Percentiles rank a stretch among this genome's conserved stretches.
phyloP scores from a whole-genome alignment of 2,888 invertebrate species.

The Cactoblastis cactorum region DNA sequence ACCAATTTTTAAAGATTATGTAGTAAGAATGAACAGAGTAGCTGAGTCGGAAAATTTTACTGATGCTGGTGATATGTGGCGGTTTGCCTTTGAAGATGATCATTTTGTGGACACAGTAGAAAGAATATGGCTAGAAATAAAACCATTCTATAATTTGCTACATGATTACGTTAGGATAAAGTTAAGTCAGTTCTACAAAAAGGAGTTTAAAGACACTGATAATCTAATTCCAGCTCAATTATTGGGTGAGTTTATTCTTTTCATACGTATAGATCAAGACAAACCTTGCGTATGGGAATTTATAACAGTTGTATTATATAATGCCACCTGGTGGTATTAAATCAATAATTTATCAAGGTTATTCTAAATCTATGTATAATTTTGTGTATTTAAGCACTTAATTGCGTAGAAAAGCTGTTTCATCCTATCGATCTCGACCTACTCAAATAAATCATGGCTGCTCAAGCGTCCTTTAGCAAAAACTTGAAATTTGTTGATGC shows the following conservation, averaged over 20 bases:
- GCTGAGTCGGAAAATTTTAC: constrained; percentile 75
- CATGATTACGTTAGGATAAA: constrained; percentile 82
- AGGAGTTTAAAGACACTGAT: constrained; percentile 56
- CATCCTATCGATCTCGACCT: no score
- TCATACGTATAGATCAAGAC: not conserved
- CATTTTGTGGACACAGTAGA: constrained; percentile 62
- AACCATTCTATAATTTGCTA: constrained; percentile 82
- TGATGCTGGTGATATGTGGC: constrained; percentile 71
- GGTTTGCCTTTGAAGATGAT: constrained; percentile 64
- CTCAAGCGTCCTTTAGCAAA: no score
- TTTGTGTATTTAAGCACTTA: no score
- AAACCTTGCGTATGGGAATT: not conserved
- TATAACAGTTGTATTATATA: not conserved
- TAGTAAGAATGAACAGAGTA: constrained; percentile 81
- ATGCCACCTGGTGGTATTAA: not conserved
- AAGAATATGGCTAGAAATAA: constrained; percentile 78
- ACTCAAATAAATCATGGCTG: no score
- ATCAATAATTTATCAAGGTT: not conserved
- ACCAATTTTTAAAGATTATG: constrained; percentile 79
- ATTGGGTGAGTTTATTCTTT: constrained; percentile 66
- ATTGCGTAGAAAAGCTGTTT: no score
- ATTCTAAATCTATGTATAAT: no score
- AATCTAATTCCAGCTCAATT: constrained; percentile 84
- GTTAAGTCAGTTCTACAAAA: constrained; percentile 71
- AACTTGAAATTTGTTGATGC: no score